Conservation (phyloP, 2,113 vertebrate genomes). For the Melanocharis versteri region DNA sequence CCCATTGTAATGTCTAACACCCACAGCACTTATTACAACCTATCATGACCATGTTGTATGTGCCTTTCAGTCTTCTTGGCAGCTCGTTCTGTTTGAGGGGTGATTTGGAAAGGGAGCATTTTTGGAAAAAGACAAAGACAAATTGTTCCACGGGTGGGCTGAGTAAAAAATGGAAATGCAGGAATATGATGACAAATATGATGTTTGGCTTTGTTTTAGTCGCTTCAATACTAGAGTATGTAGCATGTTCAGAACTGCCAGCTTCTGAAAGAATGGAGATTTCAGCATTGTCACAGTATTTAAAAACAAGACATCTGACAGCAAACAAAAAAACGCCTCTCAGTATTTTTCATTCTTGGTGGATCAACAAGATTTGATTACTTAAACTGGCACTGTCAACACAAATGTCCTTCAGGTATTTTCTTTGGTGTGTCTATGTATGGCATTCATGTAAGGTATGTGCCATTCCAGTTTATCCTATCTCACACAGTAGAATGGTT, state of each 20-base stretch:
- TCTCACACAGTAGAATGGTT: neutral
- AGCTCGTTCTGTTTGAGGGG: neutral
- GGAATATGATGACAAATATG: neutral
- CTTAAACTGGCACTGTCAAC: neutral
- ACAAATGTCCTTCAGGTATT: neutral
- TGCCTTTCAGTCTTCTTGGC: slow-evolving; percentile 7
- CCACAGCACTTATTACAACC: neutral
- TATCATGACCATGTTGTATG: neutral
- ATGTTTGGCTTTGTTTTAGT: slow-evolving; percentile 30
- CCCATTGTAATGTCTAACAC: neutral
- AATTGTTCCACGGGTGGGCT: neutral
- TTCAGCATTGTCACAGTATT: neutral
- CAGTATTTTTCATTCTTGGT: neutral
- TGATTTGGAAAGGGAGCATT: neutral
- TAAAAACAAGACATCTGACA: neutral
- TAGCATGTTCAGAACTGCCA: neutral
- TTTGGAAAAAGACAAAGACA: slow-evolving; percentile 12
- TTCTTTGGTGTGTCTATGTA: neutral
- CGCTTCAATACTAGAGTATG: neutral
- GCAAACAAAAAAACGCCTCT: neutral
- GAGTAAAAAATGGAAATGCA: neutral
- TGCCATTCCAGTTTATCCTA: neutral
- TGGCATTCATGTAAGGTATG: neutral
- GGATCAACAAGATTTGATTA: neutral
- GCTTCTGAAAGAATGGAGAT: neutral